Evolutionary conservation across 2,113 vertebrate species (phyloP), one percentile per base, ranked within the genome.

Genomic region (Piprites chloris): DNA sequence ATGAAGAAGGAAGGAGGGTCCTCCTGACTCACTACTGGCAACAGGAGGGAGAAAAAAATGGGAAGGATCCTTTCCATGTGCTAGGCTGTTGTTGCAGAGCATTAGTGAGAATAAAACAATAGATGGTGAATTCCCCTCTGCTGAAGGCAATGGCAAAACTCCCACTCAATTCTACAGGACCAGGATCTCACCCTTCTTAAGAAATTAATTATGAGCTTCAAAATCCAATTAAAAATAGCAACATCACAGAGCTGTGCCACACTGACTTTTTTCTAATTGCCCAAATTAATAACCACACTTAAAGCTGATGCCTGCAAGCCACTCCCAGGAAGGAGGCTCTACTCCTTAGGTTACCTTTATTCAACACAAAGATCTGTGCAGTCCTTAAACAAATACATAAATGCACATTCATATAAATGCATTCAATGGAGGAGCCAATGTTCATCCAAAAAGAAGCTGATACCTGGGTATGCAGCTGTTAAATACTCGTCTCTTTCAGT

Each of bases 191-290:
- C 19, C 24, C 58, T 68, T 91, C 82, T 82, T 58, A 91, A 87
- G 66, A 92, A 95, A 91, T 93, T 93, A 97, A 96, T 95, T 91
- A 94, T 14, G 41, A 95, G 62, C 69, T 62, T 90, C 78, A 91
- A 96, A 95, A 97, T 89, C 89, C 89, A 96, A 82, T 94, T 96
- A 96, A 94, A 96, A 95, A 79, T 68, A 87, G 62, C 80, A 92
- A 75, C 44, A 94, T 78, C 61, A 52, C 0, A 0, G 52, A 92
- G 52, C 75, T 87, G 62, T 75, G 77, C 62, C 81, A 93, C 53
- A n/a, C 41, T 72, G 69, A 89, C 33, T 79, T 87, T 92, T 91
- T 90, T 21, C 69, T 78, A 91, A 93, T 78, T 91, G 86, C 56
- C 75, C 56, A 89, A 91, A 95, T 78, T 90, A 95, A 78, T 89